These are phyloP conservation scores for Xanthostigma xanthostigma DNA, from an alignment of 2,888 invertebrate species.

Conservation along the genomic window DNA sequence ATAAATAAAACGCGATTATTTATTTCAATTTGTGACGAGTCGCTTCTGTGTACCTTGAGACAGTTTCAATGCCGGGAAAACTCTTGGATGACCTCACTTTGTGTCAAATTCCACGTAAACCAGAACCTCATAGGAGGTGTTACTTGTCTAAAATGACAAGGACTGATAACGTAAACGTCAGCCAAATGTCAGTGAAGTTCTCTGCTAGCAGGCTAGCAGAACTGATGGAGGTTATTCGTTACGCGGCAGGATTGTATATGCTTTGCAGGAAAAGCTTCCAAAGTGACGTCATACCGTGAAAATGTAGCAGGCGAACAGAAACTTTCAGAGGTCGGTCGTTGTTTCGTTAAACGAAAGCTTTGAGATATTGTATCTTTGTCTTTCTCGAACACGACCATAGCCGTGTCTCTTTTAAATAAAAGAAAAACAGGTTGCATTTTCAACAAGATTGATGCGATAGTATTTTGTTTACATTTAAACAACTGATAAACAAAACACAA, in stretches of 20 bases:
- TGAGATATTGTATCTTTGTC: no score
- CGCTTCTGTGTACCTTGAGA: no score
- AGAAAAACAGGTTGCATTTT: no score
- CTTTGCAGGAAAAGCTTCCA: not conserved
- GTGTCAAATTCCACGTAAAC: slow-evolving; percentile 2
- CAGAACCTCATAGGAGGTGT: not conserved
- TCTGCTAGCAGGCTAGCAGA: not conserved
- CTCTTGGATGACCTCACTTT: slow-evolving; percentile 7
- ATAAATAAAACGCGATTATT: no score
- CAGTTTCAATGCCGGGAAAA: no score
- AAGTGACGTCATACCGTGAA: slow-evolving; percentile 3
- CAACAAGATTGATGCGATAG: no score
- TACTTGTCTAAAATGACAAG: slow-evolving; percentile 1
- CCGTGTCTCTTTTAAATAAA: no score
- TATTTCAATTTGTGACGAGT: no score
- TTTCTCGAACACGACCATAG: no score
- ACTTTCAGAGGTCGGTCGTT: not conserved
- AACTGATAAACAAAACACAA: no score
- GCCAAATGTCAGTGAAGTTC: slow-evolving; percentile 5
- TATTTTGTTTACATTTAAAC: no score
- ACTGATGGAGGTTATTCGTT: not conserved
- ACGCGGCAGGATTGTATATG: not conserved
- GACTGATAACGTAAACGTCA: slow-evolving; percentile 3
- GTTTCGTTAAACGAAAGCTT: no score
- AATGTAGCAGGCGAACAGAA: not conserved